A percentile compares a stretch with the other conserved stretches of the same genome.
phyloP scores from a whole-genome alignment of 1,140 invertebrate species.

The Drosophila ogumai region DNA sequence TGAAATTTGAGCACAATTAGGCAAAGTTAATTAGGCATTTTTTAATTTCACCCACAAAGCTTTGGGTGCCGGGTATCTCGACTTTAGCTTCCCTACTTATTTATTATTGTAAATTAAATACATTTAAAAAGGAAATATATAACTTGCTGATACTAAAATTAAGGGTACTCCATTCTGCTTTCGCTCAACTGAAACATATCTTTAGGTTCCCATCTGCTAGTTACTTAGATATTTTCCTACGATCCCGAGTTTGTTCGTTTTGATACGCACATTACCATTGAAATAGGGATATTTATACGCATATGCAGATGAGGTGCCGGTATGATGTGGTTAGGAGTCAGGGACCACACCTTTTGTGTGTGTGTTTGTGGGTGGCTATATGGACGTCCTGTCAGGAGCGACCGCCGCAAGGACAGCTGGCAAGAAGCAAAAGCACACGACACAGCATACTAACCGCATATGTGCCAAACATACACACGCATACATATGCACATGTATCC shows the following conservation, averaged over 20 bases:
- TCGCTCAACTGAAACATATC: neutral
- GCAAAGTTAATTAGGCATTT: neutral
- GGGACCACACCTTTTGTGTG: conserved; percentile 28
- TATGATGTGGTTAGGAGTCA: conserved; percentile 35
- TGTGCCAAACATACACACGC: conserved; percentile 33
- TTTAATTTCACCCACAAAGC: too few relatives aligned
- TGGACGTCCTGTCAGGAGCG: conserved; percentile 19
- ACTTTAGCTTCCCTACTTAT: too few relatives aligned
- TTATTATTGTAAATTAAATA: too few relatives aligned
- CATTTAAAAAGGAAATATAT: too few relatives aligned
- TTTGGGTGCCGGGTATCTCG: too few relatives aligned
- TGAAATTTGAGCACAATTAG: neutral
- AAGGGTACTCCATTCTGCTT: too few relatives aligned
- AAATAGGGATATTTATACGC: neutral
- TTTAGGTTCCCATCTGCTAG: neutral
- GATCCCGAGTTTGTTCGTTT: neutral
- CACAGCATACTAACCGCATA: conserved; percentile 19
- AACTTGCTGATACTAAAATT: too few relatives aligned
- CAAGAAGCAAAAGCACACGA: conserved; percentile 9
- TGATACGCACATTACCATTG: neutral
- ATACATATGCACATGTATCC: neutral
- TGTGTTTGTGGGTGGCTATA: neutral
- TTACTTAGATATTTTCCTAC: neutral
- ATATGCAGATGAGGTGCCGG: conserved; percentile 1
- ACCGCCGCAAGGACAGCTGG: conserved; percentile 8